Evolutionary conservation across 2,113 vertebrate genomes (phyloP), one percentile per base, ranked within the genome.

Genomic region (Myxocyprinus asiaticus): DNA sequence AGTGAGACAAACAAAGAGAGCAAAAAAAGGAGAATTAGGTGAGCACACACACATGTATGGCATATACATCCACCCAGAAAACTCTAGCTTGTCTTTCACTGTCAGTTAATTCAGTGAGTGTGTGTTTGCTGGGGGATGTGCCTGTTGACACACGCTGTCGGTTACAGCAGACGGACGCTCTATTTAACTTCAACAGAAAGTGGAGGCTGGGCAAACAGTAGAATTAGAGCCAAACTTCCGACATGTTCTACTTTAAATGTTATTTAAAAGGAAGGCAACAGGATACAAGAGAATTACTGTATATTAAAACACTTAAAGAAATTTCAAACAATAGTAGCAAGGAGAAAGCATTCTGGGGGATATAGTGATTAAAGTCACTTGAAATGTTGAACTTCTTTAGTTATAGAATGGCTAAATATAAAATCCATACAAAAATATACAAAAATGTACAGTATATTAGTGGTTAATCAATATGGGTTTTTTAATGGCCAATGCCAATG

Each of bases 141-240:
- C 67, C 69, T 80, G 82, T 75, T 82, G 80, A 84, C 78, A 74
- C 55, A 9, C 17, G 42, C 22, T 84, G 82, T 82, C 79, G 79
- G 59, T 50, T 71, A 63, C 63, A 15, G 76, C 43, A 33, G 33
- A 53, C 67, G 66, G 33, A 53, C 67, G 66, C 55, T 73, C 56
- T 73, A 76, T 82, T 86, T 81, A 74, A 59, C 72, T 65, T 65
- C 12, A 68, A 75, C 69, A 78, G 66, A 78, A 47, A 72, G 55
- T 3, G 15, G 17, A 76, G 73, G 45, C 62, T 78, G 76, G 63
- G 33, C 74, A 84, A 76, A 83, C 80, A 84, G 22, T 33, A 33
- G 22, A 33, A 33, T 33, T 33, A 33, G 63, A 65, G 9, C 76
- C 56, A 67, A 50, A 70, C 6, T 47, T 63, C 71, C 11, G 45